Percentiles rank a stretch among this genome's conserved stretches.
phyloP scores from a whole-genome alignment of 2,113 vertebrate genomes.

The Chamaetylas fuelleborni region DNA sequence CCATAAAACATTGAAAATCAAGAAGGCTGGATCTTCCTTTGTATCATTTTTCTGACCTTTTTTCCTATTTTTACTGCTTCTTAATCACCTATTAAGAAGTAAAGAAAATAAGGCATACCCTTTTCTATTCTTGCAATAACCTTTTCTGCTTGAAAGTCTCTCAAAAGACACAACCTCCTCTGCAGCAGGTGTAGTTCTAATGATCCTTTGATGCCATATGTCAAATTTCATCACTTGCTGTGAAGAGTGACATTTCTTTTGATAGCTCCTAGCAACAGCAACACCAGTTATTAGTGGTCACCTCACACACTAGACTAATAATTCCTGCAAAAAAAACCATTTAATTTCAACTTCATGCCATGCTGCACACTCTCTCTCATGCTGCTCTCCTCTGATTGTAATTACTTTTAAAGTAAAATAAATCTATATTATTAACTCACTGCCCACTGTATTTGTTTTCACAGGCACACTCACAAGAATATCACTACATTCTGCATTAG shows the following conservation, averaged over 20 bases:
- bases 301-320: constrained; percentile 55
- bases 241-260: constrained; percentile 92
- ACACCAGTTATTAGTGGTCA: constrained; percentile 57
- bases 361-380: not conserved
- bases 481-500: not conserved
- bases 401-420: not conserved
- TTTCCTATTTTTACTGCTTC: not conserved
- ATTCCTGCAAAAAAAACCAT: constrained; percentile 11
- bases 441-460: not conserved
- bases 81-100: constrained; percentile 59
- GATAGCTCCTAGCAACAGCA: constrained; percentile 81
- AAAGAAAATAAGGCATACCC: constrained; percentile 66
- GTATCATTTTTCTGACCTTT: not conserved
- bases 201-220: constrained; percentile 96
- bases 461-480: not conserved
- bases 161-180: constrained; percentile 79
- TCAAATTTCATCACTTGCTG: constrained; percentile 96
- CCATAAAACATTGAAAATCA: not conserved
- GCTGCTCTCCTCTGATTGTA: not conserved
- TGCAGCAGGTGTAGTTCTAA: constrained; percentile 91
- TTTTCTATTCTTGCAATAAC: constrained; percentile 74
- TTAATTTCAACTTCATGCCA: constrained; percentile 57
- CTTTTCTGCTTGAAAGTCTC: constrained; percentile 78
- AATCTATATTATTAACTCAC: not conserved
- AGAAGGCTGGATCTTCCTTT: not conserved